A percentile compares a stretch with the other conserved stretches of the same genome.
Evolutionary conservation across 2,113 vertebrate genomes (phyloP).

Genomic region (Genyomyrus donnyi): DNA sequence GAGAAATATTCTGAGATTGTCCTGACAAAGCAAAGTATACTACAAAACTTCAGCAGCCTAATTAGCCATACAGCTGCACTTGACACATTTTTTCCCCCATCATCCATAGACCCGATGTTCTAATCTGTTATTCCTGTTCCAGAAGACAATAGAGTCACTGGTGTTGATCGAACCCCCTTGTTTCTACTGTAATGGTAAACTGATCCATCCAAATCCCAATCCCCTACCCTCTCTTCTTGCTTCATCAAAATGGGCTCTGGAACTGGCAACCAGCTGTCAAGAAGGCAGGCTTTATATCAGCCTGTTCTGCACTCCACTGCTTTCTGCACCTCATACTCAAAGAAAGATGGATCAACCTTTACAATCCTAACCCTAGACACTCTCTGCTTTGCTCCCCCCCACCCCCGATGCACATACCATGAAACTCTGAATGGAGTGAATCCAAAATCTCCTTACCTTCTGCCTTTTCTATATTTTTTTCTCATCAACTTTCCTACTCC

Average conservation of each 20-base stretch:
- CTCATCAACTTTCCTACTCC: not conserved
- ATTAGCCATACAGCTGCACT: not conserved
- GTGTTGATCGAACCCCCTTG: not conserved
- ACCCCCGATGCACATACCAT: not conserved
- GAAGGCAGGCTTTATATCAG: not conserved
- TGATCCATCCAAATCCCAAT: not conserved
- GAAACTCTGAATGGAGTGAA: not conserved
- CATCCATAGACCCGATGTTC: not conserved
- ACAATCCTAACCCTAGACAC: not conserved
- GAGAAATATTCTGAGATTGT: not conserved
- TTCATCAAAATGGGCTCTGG: not conserved
- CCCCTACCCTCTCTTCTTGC: not conserved
- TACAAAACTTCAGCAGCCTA: not conserved
- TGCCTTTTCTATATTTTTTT: not conserved
- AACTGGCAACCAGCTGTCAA: not conserved
- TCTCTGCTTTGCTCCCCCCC: not conserved
- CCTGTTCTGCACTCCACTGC: not conserved
- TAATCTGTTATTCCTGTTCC: not conserved
- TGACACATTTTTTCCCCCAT: not conserved
- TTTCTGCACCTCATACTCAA: not conserved
- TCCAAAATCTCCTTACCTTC: not conserved
- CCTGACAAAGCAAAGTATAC: not conserved
- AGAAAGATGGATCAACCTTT: constrained; percentile 1
- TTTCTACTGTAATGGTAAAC: not conserved
- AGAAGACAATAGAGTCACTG: not conserved